These are phyloP conservation scores for Hemitrygon akajei DNA, from an alignment of 2,797 vertebrate species.

Conservation along the genomic window DNA sequence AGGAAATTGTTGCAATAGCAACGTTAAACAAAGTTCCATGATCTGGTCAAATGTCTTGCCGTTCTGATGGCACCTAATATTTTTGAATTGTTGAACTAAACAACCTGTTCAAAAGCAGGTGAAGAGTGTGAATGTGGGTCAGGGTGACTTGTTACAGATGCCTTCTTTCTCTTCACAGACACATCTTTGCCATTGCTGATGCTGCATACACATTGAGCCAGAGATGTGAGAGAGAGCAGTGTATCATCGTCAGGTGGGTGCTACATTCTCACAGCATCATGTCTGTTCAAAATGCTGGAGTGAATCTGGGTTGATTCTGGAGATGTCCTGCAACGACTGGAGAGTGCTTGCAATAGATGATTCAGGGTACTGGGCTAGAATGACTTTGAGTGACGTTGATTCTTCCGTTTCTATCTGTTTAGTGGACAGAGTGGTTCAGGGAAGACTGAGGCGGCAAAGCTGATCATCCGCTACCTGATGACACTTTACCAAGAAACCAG, in stretches of 20 bases:
- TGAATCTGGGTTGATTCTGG: background rate
- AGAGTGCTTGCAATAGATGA: too few relatives aligned
- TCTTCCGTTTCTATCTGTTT: constrained; percentile 42
- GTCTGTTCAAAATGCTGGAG: background rate
- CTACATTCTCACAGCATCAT: too few relatives aligned
- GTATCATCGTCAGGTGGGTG: constrained; percentile 73
- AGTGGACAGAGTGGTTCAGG: constrained; percentile 87
- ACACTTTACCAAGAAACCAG: constrained; percentile 57
- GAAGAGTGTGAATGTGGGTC: background rate
- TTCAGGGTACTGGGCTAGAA: background rate
- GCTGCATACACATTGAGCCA: constrained; percentile 69
- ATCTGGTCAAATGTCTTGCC: too few relatives aligned
- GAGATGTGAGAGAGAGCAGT: constrained; percentile 63
- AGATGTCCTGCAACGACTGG: too few relatives aligned
- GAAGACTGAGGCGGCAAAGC: constrained; percentile 79
- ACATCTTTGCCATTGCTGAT: constrained; percentile 74
- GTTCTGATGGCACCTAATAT: background rate
- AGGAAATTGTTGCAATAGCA: too few relatives aligned
- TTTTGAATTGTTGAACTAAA: background rate
- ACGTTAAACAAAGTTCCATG: too few relatives aligned
- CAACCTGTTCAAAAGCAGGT: background rate
- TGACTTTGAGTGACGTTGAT: background rate
- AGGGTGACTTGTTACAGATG: background rate
- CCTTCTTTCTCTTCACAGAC: constrained; percentile 56
- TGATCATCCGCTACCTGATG: constrained; percentile 72